Base-by-base conservation (phyloP, 2,797 vertebrate species). In the Pangasius sanitwongsei region DNA sequence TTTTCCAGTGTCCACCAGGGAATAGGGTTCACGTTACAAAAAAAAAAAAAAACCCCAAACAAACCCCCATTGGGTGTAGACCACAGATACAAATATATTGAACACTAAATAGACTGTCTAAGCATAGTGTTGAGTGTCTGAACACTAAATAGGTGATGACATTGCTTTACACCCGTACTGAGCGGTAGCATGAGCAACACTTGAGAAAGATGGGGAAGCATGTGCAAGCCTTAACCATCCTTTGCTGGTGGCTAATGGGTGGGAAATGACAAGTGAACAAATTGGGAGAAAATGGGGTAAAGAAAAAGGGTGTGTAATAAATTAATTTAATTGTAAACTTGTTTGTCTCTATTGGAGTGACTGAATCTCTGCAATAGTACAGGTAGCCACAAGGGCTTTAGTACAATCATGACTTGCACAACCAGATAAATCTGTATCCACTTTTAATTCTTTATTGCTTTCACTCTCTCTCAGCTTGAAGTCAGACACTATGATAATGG, bases 401-500 rank as follows among this genome's bases (percentile, higher is more conserved):
- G 13, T 11, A n/a, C 7, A 31, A 25, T 61, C 37, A 74, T 74
- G 18, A 74, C 7, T 41, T 23, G 1, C 7, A 74, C 70, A 74
- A 41, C 34, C 37, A 44, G 8, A 48, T 28, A 12, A 34, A 34
- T 34, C 2, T 34, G n/a, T 57, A 55, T 20, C 0, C 7, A 20
- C n/a, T 37, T 0, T 37, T 82, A 77, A 28, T 88, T 59, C 6
- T 69, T 11, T 72, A 9, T 85, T 70, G 16, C 53, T 84, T 11
- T 67, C 12, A 53, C 1, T 89, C 55, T 50, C 34, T 89, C 86
- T 75, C 93, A 99, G 98, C 92, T 93, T 97, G 20, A 95, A 98
- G 94, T 98, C 98, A 28, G 98, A 98, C 95, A 96, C 97, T 31
- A 96, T 97, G 97, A 97, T 99, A 91, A 99, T 99, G 98, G 98